Conservation (phyloP, 1,140 invertebrate species). For the Daktulosphaira vitifoliae region DNA sequence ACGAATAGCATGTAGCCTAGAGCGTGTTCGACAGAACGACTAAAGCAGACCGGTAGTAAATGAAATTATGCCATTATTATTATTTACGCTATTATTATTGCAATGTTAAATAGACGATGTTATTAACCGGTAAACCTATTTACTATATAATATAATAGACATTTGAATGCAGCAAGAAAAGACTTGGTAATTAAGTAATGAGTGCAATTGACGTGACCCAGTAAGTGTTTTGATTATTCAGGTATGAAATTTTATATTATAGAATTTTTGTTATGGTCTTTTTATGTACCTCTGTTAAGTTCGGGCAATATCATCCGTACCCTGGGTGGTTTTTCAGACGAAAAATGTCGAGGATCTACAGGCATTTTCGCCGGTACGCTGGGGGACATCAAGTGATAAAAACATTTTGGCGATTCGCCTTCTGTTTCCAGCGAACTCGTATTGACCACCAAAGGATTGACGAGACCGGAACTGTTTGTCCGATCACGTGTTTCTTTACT, state of each 20-base stretch:
- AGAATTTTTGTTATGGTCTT: background rate
- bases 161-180: no score
- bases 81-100: no score
- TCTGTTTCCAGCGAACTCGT: conserved; percentile 22
- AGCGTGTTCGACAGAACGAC: no score
- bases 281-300: conserved; percentile 36
- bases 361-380: background rate
- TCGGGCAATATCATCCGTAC: conserved; percentile 36
- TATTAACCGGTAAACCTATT: background rate
- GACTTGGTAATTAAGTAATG: no score
- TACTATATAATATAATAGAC: conserved; percentile 1
- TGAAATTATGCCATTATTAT: no score
- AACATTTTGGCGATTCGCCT: conserved; percentile 16
- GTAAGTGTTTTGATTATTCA: no score
- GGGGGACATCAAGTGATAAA: conserved; percentile 15
- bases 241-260: no score
- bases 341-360: conserved; percentile 19
- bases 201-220: no score
- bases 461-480: background rate
- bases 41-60: no score
- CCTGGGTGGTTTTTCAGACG: background rate
- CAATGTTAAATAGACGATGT: no score
- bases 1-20: no score
- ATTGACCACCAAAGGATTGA: conserved; percentile 10
- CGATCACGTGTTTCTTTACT: background rate